These are phyloP conservation scores for Valencia hispanica DNA, from an alignment of 2,797 vertebrate species.

Conservation along the genomic window DNA sequence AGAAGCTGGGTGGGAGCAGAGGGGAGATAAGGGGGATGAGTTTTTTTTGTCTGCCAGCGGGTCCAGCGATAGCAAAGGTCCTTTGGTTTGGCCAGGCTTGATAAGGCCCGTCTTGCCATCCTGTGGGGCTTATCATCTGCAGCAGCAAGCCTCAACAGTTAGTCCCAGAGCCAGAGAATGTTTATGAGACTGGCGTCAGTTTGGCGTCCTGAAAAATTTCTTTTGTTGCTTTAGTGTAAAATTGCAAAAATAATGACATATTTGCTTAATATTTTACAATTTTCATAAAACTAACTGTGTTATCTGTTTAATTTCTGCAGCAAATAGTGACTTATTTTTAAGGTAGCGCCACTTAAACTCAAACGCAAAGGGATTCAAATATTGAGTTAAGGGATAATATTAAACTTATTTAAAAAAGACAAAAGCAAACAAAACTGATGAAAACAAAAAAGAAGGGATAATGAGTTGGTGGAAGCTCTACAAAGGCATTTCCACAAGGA, in stretches of 20 bases:
- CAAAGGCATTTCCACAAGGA: constrained; percentile 22
- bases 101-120: constrained; percentile 68
- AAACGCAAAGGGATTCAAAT: constrained; percentile 3
- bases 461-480: not conserved
- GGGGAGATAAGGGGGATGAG: constrained; percentile 58
- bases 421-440: not conserved
- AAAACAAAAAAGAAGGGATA: not conserved
- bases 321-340: not conserved
- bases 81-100: constrained; percentile 44
- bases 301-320: constrained; percentile 1
- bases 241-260: constrained; percentile 7
- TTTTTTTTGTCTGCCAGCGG: constrained; percentile 41
- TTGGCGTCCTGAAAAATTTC: constrained; percentile 33
- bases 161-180: constrained; percentile 51
- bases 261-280: constrained; percentile 7
- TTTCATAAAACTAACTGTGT: not conserved
- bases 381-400: not conserved
- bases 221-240: constrained; percentile 5
- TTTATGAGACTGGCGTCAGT: constrained; percentile 61
- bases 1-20: constrained; percentile 24
- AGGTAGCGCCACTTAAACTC: not conserved
- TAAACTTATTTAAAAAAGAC: not conserved
- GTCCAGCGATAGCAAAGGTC: constrained; percentile 60
- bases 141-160: constrained; percentile 64
- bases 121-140: constrained; percentile 70